Conservation (phyloP, 2,797 vertebrate species). For the Pyrocephalus nanus region DNA sequence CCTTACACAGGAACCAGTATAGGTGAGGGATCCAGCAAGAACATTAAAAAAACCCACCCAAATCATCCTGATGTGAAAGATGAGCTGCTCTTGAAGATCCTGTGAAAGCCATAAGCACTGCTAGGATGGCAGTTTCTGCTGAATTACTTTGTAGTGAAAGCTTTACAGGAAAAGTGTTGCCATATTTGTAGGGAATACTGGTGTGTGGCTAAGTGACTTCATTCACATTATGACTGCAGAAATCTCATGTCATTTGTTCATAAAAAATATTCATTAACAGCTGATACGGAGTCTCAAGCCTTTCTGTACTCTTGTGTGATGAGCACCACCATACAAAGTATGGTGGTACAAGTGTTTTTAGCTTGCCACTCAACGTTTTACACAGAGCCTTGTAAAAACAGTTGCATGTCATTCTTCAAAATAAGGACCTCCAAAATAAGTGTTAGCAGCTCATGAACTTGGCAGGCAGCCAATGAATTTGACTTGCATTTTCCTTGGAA, state of each 20-base stretch:
- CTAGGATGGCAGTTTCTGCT: background rate
- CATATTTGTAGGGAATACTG: background rate
- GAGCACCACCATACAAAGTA: rapidly evolving
- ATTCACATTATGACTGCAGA: background rate
- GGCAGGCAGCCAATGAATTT: background rate
- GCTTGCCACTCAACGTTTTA: background rate
- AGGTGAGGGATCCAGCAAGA: background rate
- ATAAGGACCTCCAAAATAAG: background rate
- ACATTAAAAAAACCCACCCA: background rate
- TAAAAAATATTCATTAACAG: background rate
- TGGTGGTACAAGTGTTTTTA: background rate
- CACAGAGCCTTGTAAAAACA: background rate
- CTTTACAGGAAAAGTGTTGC: background rate
- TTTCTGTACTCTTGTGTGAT: background rate
- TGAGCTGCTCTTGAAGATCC: constrained; percentile 20
- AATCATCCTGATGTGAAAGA: background rate
- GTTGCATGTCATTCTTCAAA: background rate
- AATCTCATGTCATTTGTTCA: constrained; percentile 7
- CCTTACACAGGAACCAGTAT: background rate
- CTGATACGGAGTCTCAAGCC: background rate
- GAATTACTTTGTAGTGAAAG: background rate
- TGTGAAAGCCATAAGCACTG: background rate
- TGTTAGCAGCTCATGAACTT: background rate
- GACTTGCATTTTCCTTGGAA: background rate
- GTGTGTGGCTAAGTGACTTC: constrained; percentile 6